Evolutionary conservation across 2,888 invertebrate genomes (phyloP).

Genomic region (Drosophila nigritarsus): DNA sequence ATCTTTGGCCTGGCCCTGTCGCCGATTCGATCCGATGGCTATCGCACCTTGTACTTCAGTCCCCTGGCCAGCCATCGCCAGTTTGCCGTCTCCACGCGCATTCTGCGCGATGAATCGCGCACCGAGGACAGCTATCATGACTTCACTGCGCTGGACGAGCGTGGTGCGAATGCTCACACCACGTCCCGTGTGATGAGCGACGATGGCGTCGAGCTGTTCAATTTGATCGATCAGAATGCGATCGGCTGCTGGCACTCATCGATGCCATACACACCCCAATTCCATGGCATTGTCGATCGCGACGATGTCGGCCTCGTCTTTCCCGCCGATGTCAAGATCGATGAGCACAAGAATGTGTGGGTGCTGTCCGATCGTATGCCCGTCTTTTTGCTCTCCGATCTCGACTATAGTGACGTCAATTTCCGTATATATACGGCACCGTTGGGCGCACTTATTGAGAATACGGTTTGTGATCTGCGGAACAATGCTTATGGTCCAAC

Average conservation of each 20-base stretch:
- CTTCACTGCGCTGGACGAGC: constrained; percentile 87
- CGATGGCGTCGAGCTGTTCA: constrained; percentile 91
- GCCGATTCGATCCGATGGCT: constrained; percentile 89
- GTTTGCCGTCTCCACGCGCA: constrained; percentile 91
- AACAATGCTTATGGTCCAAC: constrained; percentile 77
- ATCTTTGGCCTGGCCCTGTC: constrained; percentile 92
- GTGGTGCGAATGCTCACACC: constrained; percentile 89
- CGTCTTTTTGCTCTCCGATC: constrained; percentile 88
- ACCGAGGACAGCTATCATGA: constrained; percentile 90
- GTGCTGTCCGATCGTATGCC: constrained; percentile 94
- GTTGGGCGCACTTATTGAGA: constrained; percentile 88
- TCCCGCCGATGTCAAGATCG: constrained; percentile 92
- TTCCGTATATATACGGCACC: constrained; percentile 91
- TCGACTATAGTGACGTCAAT: constrained; percentile 91
- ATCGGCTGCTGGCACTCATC: constrained; percentile 93
- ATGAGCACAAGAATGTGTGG: constrained; percentile 90
- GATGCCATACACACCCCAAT: constrained; percentile 88
- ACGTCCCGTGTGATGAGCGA: constrained; percentile 91
- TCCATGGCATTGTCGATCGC: constrained; percentile 89
- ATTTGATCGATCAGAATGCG: constrained; percentile 92
- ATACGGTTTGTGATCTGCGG: constrained; percentile 90
- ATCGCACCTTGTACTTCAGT: constrained; percentile 90
- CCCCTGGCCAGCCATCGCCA: constrained; percentile 92
- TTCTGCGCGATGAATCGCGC: constrained; percentile 89
- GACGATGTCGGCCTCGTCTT: constrained; percentile 92